phyloP scores from a whole-genome alignment of 2,113 vertebrate genomes.

The Microcebus griseorufus region DNA sequence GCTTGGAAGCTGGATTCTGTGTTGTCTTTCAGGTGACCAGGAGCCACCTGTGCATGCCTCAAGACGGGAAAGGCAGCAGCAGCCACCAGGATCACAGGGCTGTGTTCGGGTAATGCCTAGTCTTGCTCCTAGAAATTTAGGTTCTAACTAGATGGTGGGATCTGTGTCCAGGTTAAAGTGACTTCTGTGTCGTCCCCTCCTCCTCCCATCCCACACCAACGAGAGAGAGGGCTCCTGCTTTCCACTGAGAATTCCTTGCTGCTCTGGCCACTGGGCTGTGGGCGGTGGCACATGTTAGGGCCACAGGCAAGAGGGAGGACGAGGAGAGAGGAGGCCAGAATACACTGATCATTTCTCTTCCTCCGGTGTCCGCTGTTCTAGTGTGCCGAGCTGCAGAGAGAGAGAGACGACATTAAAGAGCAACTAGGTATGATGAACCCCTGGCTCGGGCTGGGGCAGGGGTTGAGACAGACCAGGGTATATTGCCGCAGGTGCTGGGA shows the following conservation, averaged over 20 bases:
- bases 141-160: background rate
- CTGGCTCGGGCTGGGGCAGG: no score
- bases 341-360: background rate
- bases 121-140: background rate
- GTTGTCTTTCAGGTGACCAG: constrained; percentile 29
- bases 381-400: background rate
- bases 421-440: background rate
- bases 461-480: background rate
- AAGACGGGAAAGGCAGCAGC: background rate
- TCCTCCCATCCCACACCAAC: rapidly evolving
- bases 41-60: rapidly evolving
- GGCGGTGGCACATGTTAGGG: background rate
- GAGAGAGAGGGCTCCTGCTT: background rate
- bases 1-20: background rate
- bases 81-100: no score
- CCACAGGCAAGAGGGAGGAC: rapidly evolving
- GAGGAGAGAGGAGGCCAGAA: background rate
- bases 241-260: background rate
- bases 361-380: background rate
- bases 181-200: rapidly evolving
- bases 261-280: background rate
- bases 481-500: background rate
- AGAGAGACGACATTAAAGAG: background rate
- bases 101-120: no score
- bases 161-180: background rate